Evolutionary conservation across 2,888 invertebrate genomes (phyloP), one percentile per base, ranked within the genome.

Genomic region (Falcaria lacertinaria): DNA sequence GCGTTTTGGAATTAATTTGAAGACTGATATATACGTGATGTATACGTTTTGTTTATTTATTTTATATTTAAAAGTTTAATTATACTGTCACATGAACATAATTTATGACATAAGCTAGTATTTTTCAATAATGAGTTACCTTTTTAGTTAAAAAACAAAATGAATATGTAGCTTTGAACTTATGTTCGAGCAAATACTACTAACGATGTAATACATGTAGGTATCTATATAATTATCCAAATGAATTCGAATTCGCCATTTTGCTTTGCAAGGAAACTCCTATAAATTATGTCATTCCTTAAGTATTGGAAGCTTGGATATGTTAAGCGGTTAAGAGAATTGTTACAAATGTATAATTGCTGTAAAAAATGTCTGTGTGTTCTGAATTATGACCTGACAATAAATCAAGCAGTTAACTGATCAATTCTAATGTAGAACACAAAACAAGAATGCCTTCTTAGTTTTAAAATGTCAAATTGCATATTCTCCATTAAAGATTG

Each of bases 281-380:
- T 43, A 34, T 15, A 35, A 37, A 37, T 48, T 54, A 55, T 52
- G 50, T 47, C 52, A 57, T 59, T 54, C 52, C 52, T 55, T 47
- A 41, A 34, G 43, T 35, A 46, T 43, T 51, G n/a, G n/a, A n/a
- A n/a, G n/a, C n/a, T n/a, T n/a, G n/a, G n/a, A n/a, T n/a, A n/a
- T n/a, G n/a, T n/a, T n/a, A 52, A 43, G 39, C 52, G 53, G 50
- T 45, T 50, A 51, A 46, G 41, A 39, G 42, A 32, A 44, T 56
- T 53, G 52, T 44, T 41, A 36, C 44, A 50, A 46, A 42, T 48
- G 48, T 52, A 51, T 51, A 49, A 51, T 43, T 52, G 54, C 17
- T 37, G 37, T 19, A 15, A 22, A 36, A 19, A 13, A 22, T 37
- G 22, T 14, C 11, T 13, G 25, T 15, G 15, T 37, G 37, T 15